Evolutionary conservation across 2,888 invertebrate genomes (phyloP).

Genomic region (Gandaritis pyraliata): DNA sequence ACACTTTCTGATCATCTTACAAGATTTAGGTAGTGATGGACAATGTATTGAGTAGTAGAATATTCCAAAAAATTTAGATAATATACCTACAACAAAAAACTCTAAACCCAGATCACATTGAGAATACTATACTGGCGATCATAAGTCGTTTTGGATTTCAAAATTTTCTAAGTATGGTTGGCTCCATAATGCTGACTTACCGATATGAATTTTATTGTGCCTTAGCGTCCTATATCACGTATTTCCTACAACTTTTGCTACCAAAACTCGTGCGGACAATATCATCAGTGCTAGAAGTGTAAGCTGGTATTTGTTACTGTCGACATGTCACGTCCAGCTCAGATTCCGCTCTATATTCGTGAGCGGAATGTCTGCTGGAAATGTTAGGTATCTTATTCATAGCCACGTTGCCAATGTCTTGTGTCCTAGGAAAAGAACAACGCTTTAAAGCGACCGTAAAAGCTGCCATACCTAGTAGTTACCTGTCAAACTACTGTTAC

Average conservation of each 20-base stretch:
- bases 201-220: not conserved
- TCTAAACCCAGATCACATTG: too few relatives aligned
- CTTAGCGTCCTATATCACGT: not conserved
- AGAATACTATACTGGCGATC: too few relatives aligned
- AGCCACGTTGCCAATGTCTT: not conserved
- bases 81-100: too few relatives aligned
- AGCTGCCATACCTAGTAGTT: not conserved
- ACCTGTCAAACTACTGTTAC: too few relatives aligned
- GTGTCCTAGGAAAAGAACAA: not conserved
- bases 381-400: conserved; percentile 24
- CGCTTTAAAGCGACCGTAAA: not conserved
- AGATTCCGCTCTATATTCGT: conserved; percentile 54
- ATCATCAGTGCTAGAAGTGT: conserved; percentile 30
- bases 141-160: too few relatives aligned
- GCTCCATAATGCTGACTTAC: too few relatives aligned
- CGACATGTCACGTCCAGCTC: conserved; percentile 51
- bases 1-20: too few relatives aligned
- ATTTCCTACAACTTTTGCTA: conserved; percentile 19
- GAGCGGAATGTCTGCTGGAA: conserved; percentile 48
- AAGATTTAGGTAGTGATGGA: too few relatives aligned
- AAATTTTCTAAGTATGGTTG: too few relatives aligned
- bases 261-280: conserved; percentile 23
- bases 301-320: conserved; percentile 38
- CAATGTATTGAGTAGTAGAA: too few relatives aligned
- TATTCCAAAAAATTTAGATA: too few relatives aligned